These are phyloP conservation scores for Chorisops tibialis DNA, from an alignment of 2,888 invertebrate genomes.

Conservation along the genomic window DNA sequence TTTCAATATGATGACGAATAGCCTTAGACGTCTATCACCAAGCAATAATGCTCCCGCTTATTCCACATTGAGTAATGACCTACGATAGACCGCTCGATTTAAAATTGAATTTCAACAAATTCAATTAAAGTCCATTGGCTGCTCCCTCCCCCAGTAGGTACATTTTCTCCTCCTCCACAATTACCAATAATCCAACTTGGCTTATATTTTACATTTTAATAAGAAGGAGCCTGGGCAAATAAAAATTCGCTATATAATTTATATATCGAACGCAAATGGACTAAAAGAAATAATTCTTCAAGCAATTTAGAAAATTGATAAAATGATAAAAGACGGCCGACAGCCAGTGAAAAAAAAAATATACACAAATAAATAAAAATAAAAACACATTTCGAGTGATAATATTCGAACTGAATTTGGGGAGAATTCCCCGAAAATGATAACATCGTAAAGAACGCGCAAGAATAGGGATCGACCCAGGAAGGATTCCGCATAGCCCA, in stretches of 20 bases:
- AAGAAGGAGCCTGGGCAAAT: slow-evolving; percentile 19
- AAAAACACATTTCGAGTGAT: slow-evolving; percentile 14
- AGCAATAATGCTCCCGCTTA: too few species aligned
- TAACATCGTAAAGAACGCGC: not conserved
- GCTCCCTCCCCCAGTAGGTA: too few species aligned
- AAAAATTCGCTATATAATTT: slow-evolving; percentile 26
- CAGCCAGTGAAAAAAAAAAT: slow-evolving; percentile 1
- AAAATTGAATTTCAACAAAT: too few species aligned
- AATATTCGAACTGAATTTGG: slow-evolving; percentile 1
- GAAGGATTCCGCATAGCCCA: not conserved
- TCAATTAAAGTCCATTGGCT: too few species aligned
- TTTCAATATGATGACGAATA: too few species aligned
- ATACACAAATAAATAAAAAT: slow-evolving; percentile 8
- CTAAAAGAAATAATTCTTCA: slow-evolving; percentile 25
- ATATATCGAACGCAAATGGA: slow-evolving; percentile 22
- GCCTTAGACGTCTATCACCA: too few species aligned
- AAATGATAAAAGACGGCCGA: slow-evolving; percentile 26
- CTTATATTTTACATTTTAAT: not conserved
- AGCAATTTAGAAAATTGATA: slow-evolving; percentile 28
- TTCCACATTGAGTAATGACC: too few species aligned
- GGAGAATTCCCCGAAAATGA: not conserved
- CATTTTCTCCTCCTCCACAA: too few species aligned
- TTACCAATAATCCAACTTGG: too few species aligned
- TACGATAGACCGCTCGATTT: too few species aligned
- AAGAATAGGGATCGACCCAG: not conserved